These are phyloP conservation scores for Tricholaema leucomelas DNA, from an alignment of 2,113 vertebrate genomes.

Conservation along the genomic window DNA sequence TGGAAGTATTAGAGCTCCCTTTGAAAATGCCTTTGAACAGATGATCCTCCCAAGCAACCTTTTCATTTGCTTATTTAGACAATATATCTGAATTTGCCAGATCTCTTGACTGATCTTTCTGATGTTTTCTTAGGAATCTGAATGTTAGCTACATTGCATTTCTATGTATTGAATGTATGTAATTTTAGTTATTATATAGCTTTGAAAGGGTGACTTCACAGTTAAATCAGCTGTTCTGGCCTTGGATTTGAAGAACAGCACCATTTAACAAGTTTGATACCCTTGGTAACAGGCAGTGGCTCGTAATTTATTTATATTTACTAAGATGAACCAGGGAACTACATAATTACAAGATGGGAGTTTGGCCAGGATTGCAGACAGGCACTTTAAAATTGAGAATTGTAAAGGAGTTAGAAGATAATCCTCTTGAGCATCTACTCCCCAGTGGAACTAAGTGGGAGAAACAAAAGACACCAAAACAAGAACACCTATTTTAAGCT, in stretches of 20 bases:
- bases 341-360: neutral
- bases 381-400: neutral
- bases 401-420: slow-evolving; percentile 9
- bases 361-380: neutral
- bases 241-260: slow-evolving; percentile 2
- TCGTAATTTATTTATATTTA: slow-evolving; percentile 13
- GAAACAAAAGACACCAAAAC: neutral
- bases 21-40: slow-evolving; percentile 25
- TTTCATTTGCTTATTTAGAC: neutral
- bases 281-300: neutral
- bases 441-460: neutral
- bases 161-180: neutral
- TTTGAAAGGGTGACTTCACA: slow-evolving; percentile 10
- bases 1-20: neutral
- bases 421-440: slow-evolving; percentile 4
- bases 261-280: neutral
- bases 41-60: neutral
- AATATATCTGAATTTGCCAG: slow-evolving; percentile 14
- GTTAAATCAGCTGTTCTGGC: slow-evolving; percentile 27
- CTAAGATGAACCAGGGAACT: neutral
- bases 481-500: neutral
- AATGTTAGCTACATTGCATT: neutral
- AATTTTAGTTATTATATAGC: neutral
- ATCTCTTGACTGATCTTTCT: slow-evolving; percentile 18
- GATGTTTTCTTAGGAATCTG: slow-evolving; percentile 3